Evolutionary conservation across 2,888 invertebrate species (phyloP).

Genomic region (Eupelmus urozonus): DNA sequence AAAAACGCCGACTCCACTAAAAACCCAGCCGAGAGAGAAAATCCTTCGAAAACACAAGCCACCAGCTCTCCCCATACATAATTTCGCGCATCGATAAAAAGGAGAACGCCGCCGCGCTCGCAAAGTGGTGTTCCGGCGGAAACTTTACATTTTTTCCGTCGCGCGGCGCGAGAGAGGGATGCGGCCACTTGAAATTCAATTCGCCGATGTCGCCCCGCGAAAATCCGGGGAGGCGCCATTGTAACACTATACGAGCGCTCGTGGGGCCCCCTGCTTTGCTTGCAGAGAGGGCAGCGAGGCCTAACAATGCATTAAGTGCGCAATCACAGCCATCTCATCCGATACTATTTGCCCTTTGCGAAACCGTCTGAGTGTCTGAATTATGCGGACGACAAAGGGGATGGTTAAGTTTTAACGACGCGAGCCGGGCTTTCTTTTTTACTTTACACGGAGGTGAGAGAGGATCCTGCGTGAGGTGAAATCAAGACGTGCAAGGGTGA

Average conservation of each 20-base stretch:
- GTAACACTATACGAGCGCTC: conserved; percentile 72
- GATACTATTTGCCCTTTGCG: conserved; percentile 78
- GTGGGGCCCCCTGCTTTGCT: conserved; percentile 75
- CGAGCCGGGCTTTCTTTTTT: neutral
- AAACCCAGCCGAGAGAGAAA: too few relatives aligned
- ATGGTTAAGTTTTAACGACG: neutral
- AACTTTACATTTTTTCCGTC: conserved; percentile 18
- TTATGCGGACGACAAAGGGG: conserved; percentile 67
- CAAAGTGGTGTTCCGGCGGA: conserved; percentile 52
- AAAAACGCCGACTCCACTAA: too few relatives aligned
- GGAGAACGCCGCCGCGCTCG: neutral
- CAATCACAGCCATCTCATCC: conserved; percentile 78
- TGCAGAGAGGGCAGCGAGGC: conserved; percentile 65
- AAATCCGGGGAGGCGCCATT: conserved; percentile 69
- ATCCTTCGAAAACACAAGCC: too few relatives aligned
- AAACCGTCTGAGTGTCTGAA: conserved; percentile 31
- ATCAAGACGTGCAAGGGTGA: neutral
- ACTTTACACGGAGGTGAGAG: neutral
- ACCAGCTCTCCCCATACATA: too few relatives aligned
- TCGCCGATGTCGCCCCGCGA: conserved; percentile 69
- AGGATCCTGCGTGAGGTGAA: neutral
- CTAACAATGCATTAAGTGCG: conserved; percentile 77
- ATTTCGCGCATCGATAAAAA: too few relatives aligned
- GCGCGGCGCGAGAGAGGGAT: conserved; percentile 66
- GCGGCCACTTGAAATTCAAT: conserved; percentile 77